Evolutionary conservation across 2,797 vertebrate genomes (phyloP), one percentile per base, ranked within the genome.

Genomic region (Oceanodroma leucorhoa): DNA sequence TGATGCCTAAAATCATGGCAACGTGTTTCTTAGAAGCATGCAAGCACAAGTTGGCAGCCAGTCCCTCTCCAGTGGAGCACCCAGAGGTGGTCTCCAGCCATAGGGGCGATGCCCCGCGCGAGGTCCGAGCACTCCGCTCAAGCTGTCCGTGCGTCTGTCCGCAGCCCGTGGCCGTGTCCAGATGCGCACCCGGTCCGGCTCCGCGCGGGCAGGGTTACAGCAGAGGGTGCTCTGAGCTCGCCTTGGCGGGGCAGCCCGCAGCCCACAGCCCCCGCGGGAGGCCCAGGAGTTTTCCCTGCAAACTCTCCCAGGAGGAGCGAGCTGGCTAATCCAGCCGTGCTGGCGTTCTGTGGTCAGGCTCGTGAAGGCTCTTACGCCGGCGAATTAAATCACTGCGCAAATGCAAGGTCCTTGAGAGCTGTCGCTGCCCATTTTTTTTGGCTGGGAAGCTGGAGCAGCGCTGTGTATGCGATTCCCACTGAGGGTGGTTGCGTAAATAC

Each of bases 141-240:
- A 30, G 36, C 65, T 0, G 0, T 19, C 45, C 4, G 0, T 50
- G 11, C 2, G 17, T 46, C 50, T 1, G 2, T 26, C 29, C 1
- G 0, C 24, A 8, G 30, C 2, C 29, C 0, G 0, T 0, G 7
- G 45, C 34, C 1, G 0, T 21, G 41, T 36, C 87, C 75, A 17
- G 46, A 5, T 9, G 55, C 4, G 6, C 22, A 5, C 22, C 24
- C 26, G 0, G 11, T 3, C 32, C 6, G 1, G 48, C 81, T 55
- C 46, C 2, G 1, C 11, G 0, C 0, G 3, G 57, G 15, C 77
- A 7, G 34, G 3, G 45, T 70, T 70, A 86, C 83, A 84, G 94
- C 79, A 97, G 95, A 88, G 95, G 92, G 89, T 95, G 93, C 90
- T 93, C 50, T 77, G 86, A 57, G 71, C 70, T 34, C 36, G 3